Evolutionary conservation across 2,113 vertebrate genomes (phyloP), one percentile per base, ranked within the genome.

Genomic region (Mormyrus lacerda): DNA sequence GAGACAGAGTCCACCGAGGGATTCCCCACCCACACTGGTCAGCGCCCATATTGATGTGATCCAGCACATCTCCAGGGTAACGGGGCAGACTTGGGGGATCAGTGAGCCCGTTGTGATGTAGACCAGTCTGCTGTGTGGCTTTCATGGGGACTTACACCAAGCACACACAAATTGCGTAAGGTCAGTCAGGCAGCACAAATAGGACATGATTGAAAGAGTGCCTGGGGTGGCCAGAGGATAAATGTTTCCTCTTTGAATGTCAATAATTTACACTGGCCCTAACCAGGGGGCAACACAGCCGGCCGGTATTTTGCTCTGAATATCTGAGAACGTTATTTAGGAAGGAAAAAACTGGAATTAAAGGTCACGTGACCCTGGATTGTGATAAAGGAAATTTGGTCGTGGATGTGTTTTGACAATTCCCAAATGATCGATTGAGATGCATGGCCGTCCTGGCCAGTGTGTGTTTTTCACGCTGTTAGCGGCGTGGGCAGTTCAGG

Each of bases 201-300:
- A 92, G 92, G 93, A 93, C 89, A 90, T 93, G 84, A 91, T 93
- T 87, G 91, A 90, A 94, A 93, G 89, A 85, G 92, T 92, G 93
- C 94, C 92, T 93, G 92, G 55, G 90, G 91, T 94, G 92, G 89
- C 82, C 92, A 89, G 92, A 91, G 91, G 93, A 76, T 91, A 91
- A 91, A 92, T 92, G 93, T 94, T 93, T 94, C 91, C 92, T 93
- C 93, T 93, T 90, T 92, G 93, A 94, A 94, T 94, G 93, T 94
- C 91, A 95, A 95, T 95, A 95, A 95, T 95, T 94, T 93, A 93
- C 93, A 94, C 93, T 93, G 90, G 91, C 92, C 91, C 93, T 91
- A 89, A 88, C 92, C 91, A 91, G 92, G 90, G 86, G 83, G 91
- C 47, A 39, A 48, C 85, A 55, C 45, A 11, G 87, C 24, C n/a